These are phyloP conservation scores for Meteorus colon DNA, from an alignment of 2,888 invertebrate species.

Conservation along the genomic window DNA sequence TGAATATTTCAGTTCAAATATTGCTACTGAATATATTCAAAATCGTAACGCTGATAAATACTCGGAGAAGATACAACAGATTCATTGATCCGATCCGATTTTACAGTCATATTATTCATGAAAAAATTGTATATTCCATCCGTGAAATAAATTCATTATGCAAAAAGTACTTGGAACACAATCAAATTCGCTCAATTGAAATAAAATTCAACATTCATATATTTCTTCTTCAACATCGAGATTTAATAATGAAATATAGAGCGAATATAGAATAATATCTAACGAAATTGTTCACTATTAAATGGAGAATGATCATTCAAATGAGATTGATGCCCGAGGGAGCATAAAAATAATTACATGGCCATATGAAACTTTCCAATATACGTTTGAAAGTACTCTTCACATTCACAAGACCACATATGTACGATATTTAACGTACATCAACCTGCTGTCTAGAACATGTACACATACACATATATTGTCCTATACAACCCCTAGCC, in stretches of 20 bases:
- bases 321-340: conserved; percentile 11
- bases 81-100: no score
- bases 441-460: neutral
- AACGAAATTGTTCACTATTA: neutral
- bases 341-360: conserved; percentile 5
- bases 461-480: neutral
- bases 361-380: conserved; percentile 24
- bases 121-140: no score
- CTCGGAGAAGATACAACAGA: no score
- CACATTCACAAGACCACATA: conserved; percentile 16
- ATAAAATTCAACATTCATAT: no score
- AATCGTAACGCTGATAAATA: no score
- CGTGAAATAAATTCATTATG: no score
- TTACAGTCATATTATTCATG: no score
- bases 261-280: neutral
- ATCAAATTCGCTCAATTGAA: no score
- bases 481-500: conserved; percentile 5
- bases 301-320: conserved; percentile 17
- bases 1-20: no score
- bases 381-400: conserved; percentile 25
- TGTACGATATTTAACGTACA: neutral
- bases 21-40: no score
- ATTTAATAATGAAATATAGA: neutral
- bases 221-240: no score
- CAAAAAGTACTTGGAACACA: no score